These are phyloP conservation scores for Halcyon senegalensis DNA, from an alignment of 2,113 vertebrate species.

Conservation along the genomic window DNA sequence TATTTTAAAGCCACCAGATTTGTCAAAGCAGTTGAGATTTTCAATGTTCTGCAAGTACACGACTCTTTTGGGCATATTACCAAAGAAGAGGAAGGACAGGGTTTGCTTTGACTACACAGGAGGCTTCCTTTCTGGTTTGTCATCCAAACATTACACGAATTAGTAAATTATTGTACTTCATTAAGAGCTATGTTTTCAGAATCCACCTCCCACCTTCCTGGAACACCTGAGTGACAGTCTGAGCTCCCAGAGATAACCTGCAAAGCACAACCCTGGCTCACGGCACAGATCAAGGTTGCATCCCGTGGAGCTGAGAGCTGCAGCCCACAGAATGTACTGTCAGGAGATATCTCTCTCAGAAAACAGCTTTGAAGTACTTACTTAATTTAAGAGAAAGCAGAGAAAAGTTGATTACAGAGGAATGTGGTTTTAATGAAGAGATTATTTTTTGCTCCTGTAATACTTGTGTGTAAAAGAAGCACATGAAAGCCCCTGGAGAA, in stretches of 20 bases:
- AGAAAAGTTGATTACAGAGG: not conserved
- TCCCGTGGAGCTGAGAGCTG: not conserved
- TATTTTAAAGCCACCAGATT: not conserved
- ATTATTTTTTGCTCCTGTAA: not conserved
- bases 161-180: not conserved
- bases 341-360: not conserved
- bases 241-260: not conserved
- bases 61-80: not conserved
- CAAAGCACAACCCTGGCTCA: not conserved
- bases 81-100: not conserved
- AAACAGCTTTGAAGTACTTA: not conserved
- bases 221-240: not conserved
- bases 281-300: not conserved
- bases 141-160: not conserved
- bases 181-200: not conserved
- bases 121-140: not conserved
- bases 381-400: conserved; percentile 7
- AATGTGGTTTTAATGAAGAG: not conserved
- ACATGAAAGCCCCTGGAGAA: not conserved
- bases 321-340: not conserved
- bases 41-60: not conserved
- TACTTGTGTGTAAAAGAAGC: not conserved
- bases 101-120: not conserved
- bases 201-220: not conserved
- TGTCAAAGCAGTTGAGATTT: not conserved